Conservation (phyloP, 2,888 invertebrate species). For the Mylabris sibirica region DNA sequence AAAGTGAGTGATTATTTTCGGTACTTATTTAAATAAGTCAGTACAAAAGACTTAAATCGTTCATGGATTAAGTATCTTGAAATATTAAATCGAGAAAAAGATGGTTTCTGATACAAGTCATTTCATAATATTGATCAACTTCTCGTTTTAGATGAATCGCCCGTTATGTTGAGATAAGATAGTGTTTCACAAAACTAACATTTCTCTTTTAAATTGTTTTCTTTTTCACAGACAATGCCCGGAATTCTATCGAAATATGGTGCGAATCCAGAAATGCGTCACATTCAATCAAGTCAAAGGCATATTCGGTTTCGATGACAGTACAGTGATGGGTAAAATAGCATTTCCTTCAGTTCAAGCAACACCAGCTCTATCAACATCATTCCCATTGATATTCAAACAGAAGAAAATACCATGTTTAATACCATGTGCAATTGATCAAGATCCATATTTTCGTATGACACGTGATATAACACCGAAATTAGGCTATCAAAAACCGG, state of each 20-base stretch:
- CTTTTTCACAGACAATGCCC: conserved; percentile 73
- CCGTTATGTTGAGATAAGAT: no score
- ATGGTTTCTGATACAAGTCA: no score
- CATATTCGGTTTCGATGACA: conserved; percentile 97
- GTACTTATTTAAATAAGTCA: no score
- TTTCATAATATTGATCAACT: no score
- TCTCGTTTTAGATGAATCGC: no score
- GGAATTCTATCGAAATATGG: conserved; percentile 92
- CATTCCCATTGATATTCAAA: conserved; percentile 91
- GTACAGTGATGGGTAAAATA: conserved; percentile 96
- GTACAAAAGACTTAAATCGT: no score
- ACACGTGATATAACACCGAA: conserved; percentile 96
- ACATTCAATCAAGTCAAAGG: conserved; percentile 98
- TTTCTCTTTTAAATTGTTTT: background rate
- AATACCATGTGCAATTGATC: conserved; percentile 99
- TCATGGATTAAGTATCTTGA: no score
- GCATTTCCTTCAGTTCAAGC: conserved; percentile 97
- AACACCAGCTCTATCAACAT: conserved; percentile 88
- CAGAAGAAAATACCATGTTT: conserved; percentile 80
- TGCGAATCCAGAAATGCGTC: conserved; percentile 90
- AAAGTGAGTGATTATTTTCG: no score
- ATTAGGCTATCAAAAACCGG: conserved; percentile 87
- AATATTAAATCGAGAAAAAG: no score
- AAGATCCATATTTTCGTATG: conserved; percentile 99
- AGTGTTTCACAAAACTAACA: background rate